Evolutionary conservation across 2,797 vertebrate genomes (phyloP).

Genomic region (Leptodactylus fallax): DNA sequence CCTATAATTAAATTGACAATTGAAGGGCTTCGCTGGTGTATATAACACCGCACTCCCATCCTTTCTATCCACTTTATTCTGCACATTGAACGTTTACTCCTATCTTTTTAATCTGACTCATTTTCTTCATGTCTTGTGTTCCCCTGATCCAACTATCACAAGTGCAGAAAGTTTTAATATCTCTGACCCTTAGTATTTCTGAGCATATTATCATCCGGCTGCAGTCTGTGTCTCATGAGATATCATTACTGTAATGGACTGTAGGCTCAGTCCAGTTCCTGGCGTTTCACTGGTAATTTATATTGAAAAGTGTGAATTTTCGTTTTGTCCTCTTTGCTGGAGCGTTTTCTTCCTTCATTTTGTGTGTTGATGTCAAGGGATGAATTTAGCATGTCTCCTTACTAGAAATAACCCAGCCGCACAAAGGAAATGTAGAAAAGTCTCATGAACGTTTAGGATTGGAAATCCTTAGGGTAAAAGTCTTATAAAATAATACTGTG

Average conservation of each 20-base stretch:
- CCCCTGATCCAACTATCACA: neutral
- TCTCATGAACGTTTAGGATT: slow-evolving; percentile 48
- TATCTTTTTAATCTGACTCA: slow-evolving; percentile 22
- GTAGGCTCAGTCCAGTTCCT: slow-evolving; percentile 36
- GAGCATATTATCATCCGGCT: slow-evolving; percentile 42
- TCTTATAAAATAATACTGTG: slow-evolving; percentile 51
- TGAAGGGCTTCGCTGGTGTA: neutral
- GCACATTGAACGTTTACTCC: neutral
- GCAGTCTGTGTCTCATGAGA: slow-evolving; percentile 40
- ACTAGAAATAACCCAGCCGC: slow-evolving; percentile 32
- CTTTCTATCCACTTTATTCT: neutral
- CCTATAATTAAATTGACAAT: slow-evolving; percentile 11
- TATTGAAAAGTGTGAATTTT: slow-evolving; percentile 55
- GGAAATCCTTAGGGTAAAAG: slow-evolving; percentile 53
- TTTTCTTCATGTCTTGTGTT: slow-evolving; percentile 1
- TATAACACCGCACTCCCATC: neutral
- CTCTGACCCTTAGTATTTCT: slow-evolving; percentile 45
- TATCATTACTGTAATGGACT: slow-evolving; percentile 58
- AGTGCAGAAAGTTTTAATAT: slow-evolving; percentile 35
- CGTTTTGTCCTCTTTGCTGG: slow-evolving; percentile 33
- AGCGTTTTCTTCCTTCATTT: slow-evolving; percentile 24
- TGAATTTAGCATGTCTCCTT: slow-evolving; percentile 51
- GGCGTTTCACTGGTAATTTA: slow-evolving; percentile 36
- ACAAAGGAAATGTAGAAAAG: slow-evolving; percentile 40
- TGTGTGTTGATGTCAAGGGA: slow-evolving; percentile 38